Evolutionary conservation across 2,113 vertebrate species (phyloP).

Genomic region (Phainopepla nitens): DNA sequence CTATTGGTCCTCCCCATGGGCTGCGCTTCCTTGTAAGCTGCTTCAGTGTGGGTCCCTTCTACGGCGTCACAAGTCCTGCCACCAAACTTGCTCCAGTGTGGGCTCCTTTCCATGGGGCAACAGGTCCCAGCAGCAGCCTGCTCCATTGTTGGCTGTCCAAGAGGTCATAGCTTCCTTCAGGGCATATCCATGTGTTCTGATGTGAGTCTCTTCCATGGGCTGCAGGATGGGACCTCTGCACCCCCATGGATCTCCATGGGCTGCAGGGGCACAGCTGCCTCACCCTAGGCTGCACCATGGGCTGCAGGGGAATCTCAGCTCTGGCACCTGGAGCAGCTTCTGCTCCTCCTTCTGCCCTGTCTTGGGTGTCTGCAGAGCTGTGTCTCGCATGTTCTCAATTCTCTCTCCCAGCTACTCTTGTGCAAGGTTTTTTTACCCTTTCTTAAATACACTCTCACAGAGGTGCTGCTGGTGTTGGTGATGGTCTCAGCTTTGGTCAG

Average conservation of each 20-base stretch:
- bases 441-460: not conserved
- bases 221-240: not conserved
- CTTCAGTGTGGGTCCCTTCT: not conserved
- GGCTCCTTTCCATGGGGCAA: not conserved
- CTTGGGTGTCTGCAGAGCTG: not conserved
- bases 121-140: not conserved
- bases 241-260: rapidly evolving
- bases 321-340: rapidly evolving
- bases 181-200: no score
- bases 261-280: no score
- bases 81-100: not conserved
- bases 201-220: rapidly evolving
- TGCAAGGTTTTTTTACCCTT: not conserved
- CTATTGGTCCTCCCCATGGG: not conserved
- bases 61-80: not conserved
- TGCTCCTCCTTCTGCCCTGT: not conserved
- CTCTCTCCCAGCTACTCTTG: not conserved
- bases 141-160: rapidly evolving
- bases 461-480: not conserved
- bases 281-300: no score
- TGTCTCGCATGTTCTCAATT: not conserved
- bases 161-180: not conserved
- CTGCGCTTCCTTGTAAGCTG: not conserved
- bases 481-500: not conserved
- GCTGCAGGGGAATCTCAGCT: not conserved